Evolutionary conservation across 2,888 invertebrate species (phyloP).

Genomic region (Hydrotaea cyrtoneurina): DNA sequence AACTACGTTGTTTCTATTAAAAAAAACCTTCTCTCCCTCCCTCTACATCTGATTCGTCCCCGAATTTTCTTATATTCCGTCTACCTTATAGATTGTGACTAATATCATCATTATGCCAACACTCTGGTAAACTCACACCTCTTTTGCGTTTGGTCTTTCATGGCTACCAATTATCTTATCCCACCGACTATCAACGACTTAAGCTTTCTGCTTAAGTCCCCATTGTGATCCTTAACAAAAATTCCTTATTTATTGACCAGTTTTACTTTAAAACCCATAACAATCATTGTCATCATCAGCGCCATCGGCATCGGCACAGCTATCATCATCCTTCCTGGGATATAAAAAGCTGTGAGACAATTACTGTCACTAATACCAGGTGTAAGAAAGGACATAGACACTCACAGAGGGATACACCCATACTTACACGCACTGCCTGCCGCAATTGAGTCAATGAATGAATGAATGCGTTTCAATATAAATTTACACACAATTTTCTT

Average conservation of each 20-base stretch:
- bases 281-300: slow-evolving; percentile 58
- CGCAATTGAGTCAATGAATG: slow-evolving; percentile 27
- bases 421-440: not conserved
- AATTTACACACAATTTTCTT: slow-evolving; percentile 59
- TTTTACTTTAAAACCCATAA: slow-evolving; percentile 41
- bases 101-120: not conserved
- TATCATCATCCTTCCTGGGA: slow-evolving; percentile 17
- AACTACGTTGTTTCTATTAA: too few species aligned
- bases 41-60: not conserved
- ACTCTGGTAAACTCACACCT: not conserved
- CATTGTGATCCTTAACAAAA: slow-evolving; percentile 12
- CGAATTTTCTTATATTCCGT: not conserved
- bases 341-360: slow-evolving; percentile 46
- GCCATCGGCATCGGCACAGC: not conserved
- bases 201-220: slow-evolving; percentile 5
- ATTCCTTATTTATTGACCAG: slow-evolving; percentile 16
- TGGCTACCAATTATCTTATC: slow-evolving; percentile 1
- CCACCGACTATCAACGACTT: not conserved
- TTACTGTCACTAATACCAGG: slow-evolving; percentile 62
- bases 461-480: slow-evolving; percentile 48
- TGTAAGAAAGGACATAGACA: slow-evolving; percentile 38
- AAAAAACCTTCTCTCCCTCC: too few species aligned
- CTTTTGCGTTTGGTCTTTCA: not conserved
- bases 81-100: not conserved
- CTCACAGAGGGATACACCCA: not conserved